These are phyloP conservation scores for Colius striatus DNA, from an alignment of 2,113 vertebrate genomes.

Conservation along the genomic window DNA sequence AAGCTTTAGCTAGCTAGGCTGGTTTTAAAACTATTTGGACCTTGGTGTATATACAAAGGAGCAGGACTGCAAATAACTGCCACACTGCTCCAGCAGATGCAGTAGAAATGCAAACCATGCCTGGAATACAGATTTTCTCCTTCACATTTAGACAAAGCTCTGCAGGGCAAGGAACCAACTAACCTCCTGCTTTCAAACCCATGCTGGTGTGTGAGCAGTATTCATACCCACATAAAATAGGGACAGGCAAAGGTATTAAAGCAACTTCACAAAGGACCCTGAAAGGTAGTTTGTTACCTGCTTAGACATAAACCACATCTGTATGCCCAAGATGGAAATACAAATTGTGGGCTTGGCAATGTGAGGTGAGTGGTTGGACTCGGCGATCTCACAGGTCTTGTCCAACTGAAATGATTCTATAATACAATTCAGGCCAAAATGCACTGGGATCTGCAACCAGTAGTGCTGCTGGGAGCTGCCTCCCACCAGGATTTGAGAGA, in stretches of 20 bases:
- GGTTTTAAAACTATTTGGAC: not conserved
- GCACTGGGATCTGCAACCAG: fast-evolving
- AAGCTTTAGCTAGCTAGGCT: not conserved
- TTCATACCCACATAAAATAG: not conserved
- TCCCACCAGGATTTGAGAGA: not conserved
- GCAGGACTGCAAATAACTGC: not conserved
- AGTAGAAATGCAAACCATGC: not conserved
- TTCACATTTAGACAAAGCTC: not conserved
- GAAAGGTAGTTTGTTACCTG: not conserved
- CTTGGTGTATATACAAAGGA: not conserved
- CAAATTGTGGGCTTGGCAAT: too few species aligned
- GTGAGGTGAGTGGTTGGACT: too few species aligned
- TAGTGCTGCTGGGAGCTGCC: not conserved
- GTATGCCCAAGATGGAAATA: not conserved
- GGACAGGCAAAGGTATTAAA: not conserved
- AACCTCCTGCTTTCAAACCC: not conserved
- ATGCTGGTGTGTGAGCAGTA: not conserved
- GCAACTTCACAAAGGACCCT: not conserved
- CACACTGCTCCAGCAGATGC: not conserved
- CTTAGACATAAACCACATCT: not conserved
- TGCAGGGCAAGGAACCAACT: not conserved
- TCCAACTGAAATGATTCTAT: too few species aligned
- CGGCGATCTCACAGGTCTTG: too few species aligned
- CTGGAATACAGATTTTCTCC: not conserved
- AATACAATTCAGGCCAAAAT: not conserved